Percentiles rank a stretch among this genome's conserved stretches.
Conservation (phyloP, 37 sponge, comb jelly and placozoan species). For the Oopsacas minuta region DNA sequence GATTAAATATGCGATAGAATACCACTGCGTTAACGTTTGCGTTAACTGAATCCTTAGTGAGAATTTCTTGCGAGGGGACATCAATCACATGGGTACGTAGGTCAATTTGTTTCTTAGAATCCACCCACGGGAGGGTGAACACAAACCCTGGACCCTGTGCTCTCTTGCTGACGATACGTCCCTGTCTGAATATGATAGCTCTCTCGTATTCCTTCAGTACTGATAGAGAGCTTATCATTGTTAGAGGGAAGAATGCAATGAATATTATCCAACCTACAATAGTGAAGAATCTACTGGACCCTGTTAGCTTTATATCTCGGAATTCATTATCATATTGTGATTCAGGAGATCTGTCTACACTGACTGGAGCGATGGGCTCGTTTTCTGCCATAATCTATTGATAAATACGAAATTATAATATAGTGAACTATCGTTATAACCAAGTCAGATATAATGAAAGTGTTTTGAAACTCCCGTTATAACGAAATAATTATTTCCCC, state of each 20-base stretch:
- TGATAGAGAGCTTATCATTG: neutral
- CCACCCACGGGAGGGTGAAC: constrained; percentile 76
- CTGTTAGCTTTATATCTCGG: neutral
- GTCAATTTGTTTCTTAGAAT: constrained; percentile 58
- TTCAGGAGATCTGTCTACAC: neutral
- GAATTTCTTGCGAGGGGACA: constrained; percentile 87
- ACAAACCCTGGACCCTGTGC: constrained; percentile 93
- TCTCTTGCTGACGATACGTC: constrained; percentile 49
- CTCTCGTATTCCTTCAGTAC: constrained; percentile 72
- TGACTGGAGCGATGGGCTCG: neutral
- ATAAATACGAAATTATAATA: too few species aligned
- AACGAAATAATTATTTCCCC: too few species aligned
- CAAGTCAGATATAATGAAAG: too few species aligned
- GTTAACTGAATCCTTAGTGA: constrained; percentile 84
- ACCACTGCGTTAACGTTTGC: constrained; percentile 85
- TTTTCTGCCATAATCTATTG: neutral
- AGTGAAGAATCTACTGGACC: neutral
- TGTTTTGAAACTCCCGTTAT: too few species aligned
- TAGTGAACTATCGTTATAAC: too few species aligned
- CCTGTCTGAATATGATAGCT: constrained; percentile 84
- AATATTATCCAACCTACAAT: constrained; percentile 20
- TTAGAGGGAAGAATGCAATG: neutral
- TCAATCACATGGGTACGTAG: constrained; percentile 80
- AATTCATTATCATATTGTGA: neutral
- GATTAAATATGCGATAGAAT: constrained; percentile 63